phyloP scores from a whole-genome alignment of 2,888 invertebrate genomes.

The Dasypogon diadema region DNA sequence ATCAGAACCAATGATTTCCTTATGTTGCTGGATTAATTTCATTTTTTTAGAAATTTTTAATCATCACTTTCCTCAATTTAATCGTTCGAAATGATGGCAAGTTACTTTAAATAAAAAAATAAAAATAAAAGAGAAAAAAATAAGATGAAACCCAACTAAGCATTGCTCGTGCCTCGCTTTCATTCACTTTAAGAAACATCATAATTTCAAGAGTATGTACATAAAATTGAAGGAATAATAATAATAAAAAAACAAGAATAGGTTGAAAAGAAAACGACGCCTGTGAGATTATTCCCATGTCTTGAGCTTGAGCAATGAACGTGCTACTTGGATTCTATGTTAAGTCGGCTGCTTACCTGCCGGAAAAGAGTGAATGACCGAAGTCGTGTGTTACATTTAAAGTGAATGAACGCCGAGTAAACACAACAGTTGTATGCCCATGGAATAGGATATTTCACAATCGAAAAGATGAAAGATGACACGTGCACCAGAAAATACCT shows the following conservation, averaged over 20 bases:
- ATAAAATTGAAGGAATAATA: too few relatives aligned
- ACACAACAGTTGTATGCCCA: slow-evolving; percentile 8
- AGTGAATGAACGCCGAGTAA: slow-evolving; percentile 42
- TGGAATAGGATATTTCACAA: slow-evolving; percentile 26
- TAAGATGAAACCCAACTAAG: too few relatives aligned
- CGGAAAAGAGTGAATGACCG: slow-evolving; percentile 46
- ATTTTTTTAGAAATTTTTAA: too few relatives aligned
- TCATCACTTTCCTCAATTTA: too few relatives aligned
- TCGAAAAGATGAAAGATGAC: slow-evolving; percentile 20
- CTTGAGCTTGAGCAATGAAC: slow-evolving; percentile 9
- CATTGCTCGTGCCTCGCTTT: too few relatives aligned
- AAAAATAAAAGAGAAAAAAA: too few relatives aligned
- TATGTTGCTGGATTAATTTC: too few relatives aligned
- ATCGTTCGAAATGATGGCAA: too few relatives aligned
- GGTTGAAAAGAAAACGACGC: not conserved
- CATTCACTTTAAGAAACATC: too few relatives aligned
- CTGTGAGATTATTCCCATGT: slow-evolving; percentile 17
- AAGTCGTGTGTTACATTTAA: slow-evolving; percentile 35
- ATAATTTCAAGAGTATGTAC: too few relatives aligned
- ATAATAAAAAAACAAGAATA: not conserved
- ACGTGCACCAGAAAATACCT: not conserved
- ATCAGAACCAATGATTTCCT: too few relatives aligned
- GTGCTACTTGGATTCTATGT: not conserved
- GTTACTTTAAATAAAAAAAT: too few relatives aligned
- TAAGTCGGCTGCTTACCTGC: slow-evolving; percentile 29